Conservation (phyloP, 2,797 vertebrate genomes). For the Catostomus latipinnis region DNA sequence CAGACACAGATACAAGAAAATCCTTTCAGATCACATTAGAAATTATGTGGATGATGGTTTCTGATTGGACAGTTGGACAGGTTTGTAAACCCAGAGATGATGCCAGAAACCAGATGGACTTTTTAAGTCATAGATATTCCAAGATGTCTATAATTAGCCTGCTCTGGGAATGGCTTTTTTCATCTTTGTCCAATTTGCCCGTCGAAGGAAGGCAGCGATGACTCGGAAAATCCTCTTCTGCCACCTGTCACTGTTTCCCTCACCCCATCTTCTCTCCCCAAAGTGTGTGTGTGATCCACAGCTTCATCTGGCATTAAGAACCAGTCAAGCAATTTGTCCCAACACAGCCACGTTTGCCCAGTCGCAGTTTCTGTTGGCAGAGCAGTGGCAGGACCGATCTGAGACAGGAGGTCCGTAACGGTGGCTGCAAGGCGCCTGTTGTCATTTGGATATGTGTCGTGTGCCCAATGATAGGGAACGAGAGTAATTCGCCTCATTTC, state of each 20-base stretch:
- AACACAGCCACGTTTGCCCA: conserved; percentile 66
- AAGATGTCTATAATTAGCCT: conserved; percentile 33
- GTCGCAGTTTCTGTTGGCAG: conserved; percentile 68
- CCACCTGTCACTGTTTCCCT: conserved; percentile 41
- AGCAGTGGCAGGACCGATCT: conserved; percentile 64
- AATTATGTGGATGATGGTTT: conserved; percentile 18
- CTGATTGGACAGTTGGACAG: conserved; percentile 8
- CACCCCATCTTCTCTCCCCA: conserved; percentile 5
- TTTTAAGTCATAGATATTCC: conserved; percentile 17
- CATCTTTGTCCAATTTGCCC: conserved; percentile 41
- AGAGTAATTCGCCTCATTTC: conserved; percentile 57
- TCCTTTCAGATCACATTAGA: not conserved
- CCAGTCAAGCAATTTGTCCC: conserved; percentile 66
- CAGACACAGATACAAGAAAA: not conserved
- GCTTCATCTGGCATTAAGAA: conserved; percentile 64
- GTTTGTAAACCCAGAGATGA: conserved; percentile 18
- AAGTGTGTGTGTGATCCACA: conserved; percentile 28
- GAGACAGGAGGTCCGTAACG: conserved; percentile 66
- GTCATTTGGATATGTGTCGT: conserved; percentile 53
- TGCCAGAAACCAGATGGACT: conserved; percentile 27
- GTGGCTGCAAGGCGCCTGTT: conserved; percentile 56
- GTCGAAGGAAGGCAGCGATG: conserved; percentile 21
- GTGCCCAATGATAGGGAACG: conserved; percentile 34
- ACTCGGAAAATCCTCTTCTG: conserved; percentile 23
- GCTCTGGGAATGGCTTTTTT: conserved; percentile 15